A percentile compares a stretch with the other conserved stretches of the same genome.
Evolutionary conservation across 92 coral and sea anemone genomes (phyloP).

Genomic region (Ricordea florida): DNA sequence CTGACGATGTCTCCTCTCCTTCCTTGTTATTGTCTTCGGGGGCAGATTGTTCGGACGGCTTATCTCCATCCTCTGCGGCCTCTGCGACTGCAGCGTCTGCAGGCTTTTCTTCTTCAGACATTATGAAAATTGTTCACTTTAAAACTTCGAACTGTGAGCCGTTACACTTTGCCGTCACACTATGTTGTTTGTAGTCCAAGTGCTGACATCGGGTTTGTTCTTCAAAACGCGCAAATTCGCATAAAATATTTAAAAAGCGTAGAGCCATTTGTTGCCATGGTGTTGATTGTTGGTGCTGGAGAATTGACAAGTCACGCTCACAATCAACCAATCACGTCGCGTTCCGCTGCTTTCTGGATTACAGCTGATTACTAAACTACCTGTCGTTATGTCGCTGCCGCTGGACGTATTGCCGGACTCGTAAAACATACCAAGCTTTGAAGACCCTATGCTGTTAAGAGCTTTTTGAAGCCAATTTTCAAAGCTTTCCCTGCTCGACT

Average conservation of each 20-base stretch:
- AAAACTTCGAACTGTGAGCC: not conserved
- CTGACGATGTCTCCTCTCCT: constrained; percentile 18
- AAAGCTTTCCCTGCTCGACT: too few species aligned
- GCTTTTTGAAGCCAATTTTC: too few species aligned
- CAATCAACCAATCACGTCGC: constrained; percentile 5
- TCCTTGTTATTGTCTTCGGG: not conserved
- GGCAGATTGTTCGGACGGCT: too few species aligned
- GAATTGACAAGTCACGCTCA: not conserved
- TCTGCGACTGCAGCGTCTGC: constrained; percentile 1
- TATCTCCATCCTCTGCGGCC: not conserved
- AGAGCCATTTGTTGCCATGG: constrained; percentile 4
- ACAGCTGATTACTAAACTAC: not conserved
- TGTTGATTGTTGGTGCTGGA: not conserved
- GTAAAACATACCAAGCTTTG: too few species aligned
- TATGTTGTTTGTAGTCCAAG: constrained; percentile 8
- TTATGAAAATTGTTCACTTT: not conserved
- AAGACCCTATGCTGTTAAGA: too few species aligned
- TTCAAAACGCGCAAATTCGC: constrained; percentile 14
- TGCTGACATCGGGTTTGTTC: not conserved
- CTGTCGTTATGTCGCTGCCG: too few species aligned
- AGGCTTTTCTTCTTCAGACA: constrained; percentile 19
- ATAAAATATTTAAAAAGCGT: constrained; percentile 36
- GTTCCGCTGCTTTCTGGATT: constrained; percentile 6
- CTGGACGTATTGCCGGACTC: too few species aligned
- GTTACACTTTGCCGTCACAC: not conserved